Conservation (phyloP, 53 echinoderm and acorn worm species). For the Paelopatides confundens region DNA sequence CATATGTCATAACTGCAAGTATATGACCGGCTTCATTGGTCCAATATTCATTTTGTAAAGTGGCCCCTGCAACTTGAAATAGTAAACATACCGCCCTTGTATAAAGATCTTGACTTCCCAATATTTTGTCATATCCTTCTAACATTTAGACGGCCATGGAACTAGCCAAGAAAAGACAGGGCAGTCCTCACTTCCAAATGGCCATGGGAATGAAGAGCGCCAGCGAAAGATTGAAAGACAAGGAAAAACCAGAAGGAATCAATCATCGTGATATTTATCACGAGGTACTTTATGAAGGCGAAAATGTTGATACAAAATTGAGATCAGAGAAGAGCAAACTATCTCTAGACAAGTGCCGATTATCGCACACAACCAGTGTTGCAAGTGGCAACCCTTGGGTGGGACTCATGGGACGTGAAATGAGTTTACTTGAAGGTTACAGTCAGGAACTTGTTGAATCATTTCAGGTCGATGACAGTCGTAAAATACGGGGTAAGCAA, state of each 20-base stretch:
- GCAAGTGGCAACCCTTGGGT: conserved; percentile 72
- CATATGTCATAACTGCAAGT: no score
- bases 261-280: conserved; percentile 47
- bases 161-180: conserved; percentile 76
- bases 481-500: conserved; percentile 20
- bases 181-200: conserved; percentile 89
- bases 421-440: not conserved
- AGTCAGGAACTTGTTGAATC: conserved; percentile 28
- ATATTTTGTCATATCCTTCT: no score
- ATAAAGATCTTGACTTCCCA: no score
- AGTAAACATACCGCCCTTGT: no score
- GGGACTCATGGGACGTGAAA: conserved; percentile 48
- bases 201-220: conserved; percentile 68
- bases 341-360: not conserved
- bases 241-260: not conserved
- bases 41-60: no score
- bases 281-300: conserved; percentile 53
- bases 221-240: conserved; percentile 7
- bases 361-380: conserved; percentile 44
- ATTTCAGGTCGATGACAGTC: not conserved
- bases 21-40: no score
- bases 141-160: conserved; percentile 74
- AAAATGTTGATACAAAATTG: not conserved
- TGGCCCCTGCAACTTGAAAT: no score
- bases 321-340: not conserved